Conservation (phyloP, 2,888 invertebrate species). For the Eugnorisma glareosa region DNA sequence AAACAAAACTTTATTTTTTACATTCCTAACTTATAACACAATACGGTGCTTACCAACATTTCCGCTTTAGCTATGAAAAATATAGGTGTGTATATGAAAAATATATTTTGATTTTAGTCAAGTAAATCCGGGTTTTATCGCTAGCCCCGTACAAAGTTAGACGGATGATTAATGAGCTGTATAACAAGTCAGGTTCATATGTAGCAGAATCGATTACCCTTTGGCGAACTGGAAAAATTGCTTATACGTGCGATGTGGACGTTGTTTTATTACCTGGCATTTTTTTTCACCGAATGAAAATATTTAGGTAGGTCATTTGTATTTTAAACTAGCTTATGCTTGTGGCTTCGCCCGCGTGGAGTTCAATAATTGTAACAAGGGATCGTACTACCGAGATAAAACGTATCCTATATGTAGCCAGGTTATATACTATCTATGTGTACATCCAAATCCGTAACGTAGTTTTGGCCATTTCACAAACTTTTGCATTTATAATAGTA, state of each 20-base stretch:
- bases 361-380: neutral
- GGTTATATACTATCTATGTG: neutral
- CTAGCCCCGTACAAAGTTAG: conserved; percentile 60
- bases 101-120: conserved; percentile 54
- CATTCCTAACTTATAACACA: conserved; percentile 31
- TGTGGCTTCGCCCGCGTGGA: neutral
- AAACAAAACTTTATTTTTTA: conserved; percentile 49
- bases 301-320: conserved; percentile 18
- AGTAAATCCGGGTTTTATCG: conserved; percentile 55
- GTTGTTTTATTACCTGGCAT: conserved; percentile 44
- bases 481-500: no score
- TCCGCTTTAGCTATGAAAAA: conserved; percentile 28
- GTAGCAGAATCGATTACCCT: conserved; percentile 70
- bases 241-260: conserved; percentile 57
- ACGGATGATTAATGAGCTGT: conserved; percentile 67
- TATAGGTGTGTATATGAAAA: conserved; percentile 43
- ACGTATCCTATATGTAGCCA: neutral
- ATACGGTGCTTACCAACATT: conserved; percentile 17
- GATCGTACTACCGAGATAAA: neutral
- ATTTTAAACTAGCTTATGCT: neutral
- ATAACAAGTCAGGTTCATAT: conserved; percentile 70
- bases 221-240: conserved; percentile 67
- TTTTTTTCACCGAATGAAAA: conserved; percentile 32
- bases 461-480: neutral
- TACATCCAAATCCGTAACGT: neutral